Base-by-base conservation (phyloP, 2,797 vertebrate genomes). In the Poecilia velifera region DNA sequence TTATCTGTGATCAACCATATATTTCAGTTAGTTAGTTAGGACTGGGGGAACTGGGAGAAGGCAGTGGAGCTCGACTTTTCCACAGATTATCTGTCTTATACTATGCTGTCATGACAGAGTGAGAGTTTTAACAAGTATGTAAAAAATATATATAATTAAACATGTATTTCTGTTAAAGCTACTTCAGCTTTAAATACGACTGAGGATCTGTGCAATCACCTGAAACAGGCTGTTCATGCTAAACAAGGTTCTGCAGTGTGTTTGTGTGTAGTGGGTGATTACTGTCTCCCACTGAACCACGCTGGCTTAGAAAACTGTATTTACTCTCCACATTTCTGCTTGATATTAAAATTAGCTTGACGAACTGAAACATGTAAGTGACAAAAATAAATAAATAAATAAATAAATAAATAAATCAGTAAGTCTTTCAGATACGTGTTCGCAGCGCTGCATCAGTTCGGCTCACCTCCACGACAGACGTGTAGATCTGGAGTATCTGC, bases 401-500 rank as follows among this genome's bases (percentile, higher is more conserved):
- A 22, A 59, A 59, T 31, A 31, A 31, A 31, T 31, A 7, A 55
- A 55, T 6, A 18, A 49, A 20, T 49, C 55, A 31, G n/a, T 2
- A 31, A 31, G 13, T 14, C 55, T 14, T 59, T 31, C 55, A 31
- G 28, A 28, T 16, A 7, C 4, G 12, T 43, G 5, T 41, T 43
- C 9, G 10, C 39, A 45, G 22, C 25, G 13, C 41, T 28, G 41
- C 2, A 4, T 3, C 9, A 72, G 46, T 2, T 47, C 46, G 0
- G 4, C 93, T 90, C 89, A 94, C 94, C 91, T 94, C 93, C 80
- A 90, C 90, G 72, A 93, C 91, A 12, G 92, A 93, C 49, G 93
- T 92, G 39, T 94, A 93, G 72, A 95, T 89, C 94, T 98, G 97
- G 73, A 98, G 96, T 73, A 98, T 95, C 89, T 97, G 97, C 93